Base-by-base conservation (phyloP, 1,140 invertebrate species). In the Drosophila neocordata region DNA sequence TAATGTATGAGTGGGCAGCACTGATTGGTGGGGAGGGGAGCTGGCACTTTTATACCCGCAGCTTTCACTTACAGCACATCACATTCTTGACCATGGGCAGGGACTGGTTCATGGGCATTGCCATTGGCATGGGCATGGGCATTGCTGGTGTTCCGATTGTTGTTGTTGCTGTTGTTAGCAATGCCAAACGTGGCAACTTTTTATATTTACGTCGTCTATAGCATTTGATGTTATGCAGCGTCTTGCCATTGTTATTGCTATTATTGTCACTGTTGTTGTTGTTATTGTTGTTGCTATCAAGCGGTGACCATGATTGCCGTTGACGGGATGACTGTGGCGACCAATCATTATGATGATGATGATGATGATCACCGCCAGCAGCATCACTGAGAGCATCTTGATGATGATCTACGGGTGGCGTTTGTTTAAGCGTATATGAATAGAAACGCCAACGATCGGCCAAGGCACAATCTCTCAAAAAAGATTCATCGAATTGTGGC, bases 401-500 rank as follows among this genome's bases (percentile, higher is more conserved):
- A 6, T 55, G 68, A 5, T 37, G 59, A 2, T 53, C 35, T 12
- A 59, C 65, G 11, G 61, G 27, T 13, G 64, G 53, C 18, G 62
- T 58, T 48, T 82, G 85, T 53, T 83, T 73, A 35, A 90, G 69
- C 44, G 81, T 89, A 69, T 90, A 90, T 65, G 89, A 90, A 44
- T 85, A 82, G 64, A 85, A 77, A 72, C 60, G 77, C 69, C 81
- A 89, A 57, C 83, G 75, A 53, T 90, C 89, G 24, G 84, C 81
- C 13, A 83, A 67, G 65, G 81, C 85, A 61, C 84, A 90, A 59
- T 90, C 84, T 62, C 71, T 89, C 56, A 90, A 71, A 65, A 90
- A 90, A 82, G 89, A 80, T 73, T 90, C 89, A 83, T 90, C 89
- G 75, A 90, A 90, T 72, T 90, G 78, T 65, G 89, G 89, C 89